Evolutionary conservation across 2,797 vertebrate species (phyloP).

Genomic region (Sebastes cheni): DNA sequence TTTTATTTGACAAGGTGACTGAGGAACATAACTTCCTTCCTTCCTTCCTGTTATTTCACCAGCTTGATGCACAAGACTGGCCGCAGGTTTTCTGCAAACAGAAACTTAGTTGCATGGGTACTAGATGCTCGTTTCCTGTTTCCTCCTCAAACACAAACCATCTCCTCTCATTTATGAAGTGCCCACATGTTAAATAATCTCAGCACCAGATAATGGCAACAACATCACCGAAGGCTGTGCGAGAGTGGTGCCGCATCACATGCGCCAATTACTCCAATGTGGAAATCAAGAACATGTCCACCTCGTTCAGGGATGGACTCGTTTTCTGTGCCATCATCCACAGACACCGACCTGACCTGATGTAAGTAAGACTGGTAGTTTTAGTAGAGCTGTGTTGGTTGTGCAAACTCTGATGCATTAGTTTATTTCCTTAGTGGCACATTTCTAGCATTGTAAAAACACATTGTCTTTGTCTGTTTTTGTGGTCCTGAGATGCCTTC

Average conservation of each 20-base stretch:
- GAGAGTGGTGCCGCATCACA: slow-evolving; percentile 84
- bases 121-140: slow-evolving; percentile 54
- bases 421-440: neutral
- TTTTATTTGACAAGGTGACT: neutral
- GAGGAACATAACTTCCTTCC: neutral
- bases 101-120: neutral
- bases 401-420: neutral
- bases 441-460: neutral
- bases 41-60: slow-evolving; percentile 1
- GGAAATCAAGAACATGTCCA: slow-evolving; percentile 85
- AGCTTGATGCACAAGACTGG: neutral
- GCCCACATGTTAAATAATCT: neutral
- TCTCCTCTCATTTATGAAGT: neutral
- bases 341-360: slow-evolving; percentile 87
- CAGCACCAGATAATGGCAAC: slow-evolving; percentile 31
- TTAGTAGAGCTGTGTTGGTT: neutral
- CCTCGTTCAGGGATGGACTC: slow-evolving; percentile 88
- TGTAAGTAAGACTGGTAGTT: slow-evolving; percentile 80
- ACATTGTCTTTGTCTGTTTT: neutral
- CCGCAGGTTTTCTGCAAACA: neutral
- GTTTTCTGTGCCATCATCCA: slow-evolving; percentile 92
- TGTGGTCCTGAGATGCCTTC: neutral
- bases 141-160: neutral
- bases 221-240: slow-evolving; percentile 21
- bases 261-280: slow-evolving; percentile 84